Evolutionary conservation across 1,140 invertebrate genomes (phyloP), one percentile per base, ranked within the genome.

Genomic region (Heliconius eleuchia): DNA sequence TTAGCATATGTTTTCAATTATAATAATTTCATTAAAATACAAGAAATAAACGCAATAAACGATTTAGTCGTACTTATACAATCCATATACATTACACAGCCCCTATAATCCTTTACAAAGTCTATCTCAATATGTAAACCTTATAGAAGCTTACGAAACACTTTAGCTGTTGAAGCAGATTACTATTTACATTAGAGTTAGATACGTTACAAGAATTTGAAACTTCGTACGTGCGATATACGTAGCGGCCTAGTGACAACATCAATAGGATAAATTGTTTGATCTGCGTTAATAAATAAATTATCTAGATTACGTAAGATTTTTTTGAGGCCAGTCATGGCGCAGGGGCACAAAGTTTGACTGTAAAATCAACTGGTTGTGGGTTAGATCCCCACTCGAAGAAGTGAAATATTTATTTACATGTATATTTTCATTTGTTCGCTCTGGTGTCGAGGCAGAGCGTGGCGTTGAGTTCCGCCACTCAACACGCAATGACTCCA

Each of bases 141-240:
- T 2, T 23, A 18, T 76, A 60, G 46, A n/a, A 70, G 55, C 34
- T 76, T 39, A 70, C 74, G 55, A 76, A 16, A 66, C 37, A 76
- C 57, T 76, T 76, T 37, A 76, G 74, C 37, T 66, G 74, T 76
- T 76, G 9, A n/a, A 19, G n/a, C 52, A 74, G 52, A 74, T 76
- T 76, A 76, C 46, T 76, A 76, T 76, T 76, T 57, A 76, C 74
- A 76, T 76, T 75, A 70, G 74, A 66, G 74, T 34, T n/a, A 34
- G 37, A 75, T 75, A 75, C 74, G 74, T 18, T 39, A 55, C 57
- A 57, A 76, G 74, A 76, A 76, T 76, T 76, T 39, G 37, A 76
- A 76, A 76, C 74, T 57, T 66, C 46, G 9, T 66, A 70, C 57
- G 74, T 39, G 18, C 9, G 27, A 16, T 66, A 66, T 66, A 13